Percentiles rank a stretch among this genome's conserved stretches.
Conservation (phyloP, 2,797 vertebrate genomes). For the Cossypha heuglini region DNA sequence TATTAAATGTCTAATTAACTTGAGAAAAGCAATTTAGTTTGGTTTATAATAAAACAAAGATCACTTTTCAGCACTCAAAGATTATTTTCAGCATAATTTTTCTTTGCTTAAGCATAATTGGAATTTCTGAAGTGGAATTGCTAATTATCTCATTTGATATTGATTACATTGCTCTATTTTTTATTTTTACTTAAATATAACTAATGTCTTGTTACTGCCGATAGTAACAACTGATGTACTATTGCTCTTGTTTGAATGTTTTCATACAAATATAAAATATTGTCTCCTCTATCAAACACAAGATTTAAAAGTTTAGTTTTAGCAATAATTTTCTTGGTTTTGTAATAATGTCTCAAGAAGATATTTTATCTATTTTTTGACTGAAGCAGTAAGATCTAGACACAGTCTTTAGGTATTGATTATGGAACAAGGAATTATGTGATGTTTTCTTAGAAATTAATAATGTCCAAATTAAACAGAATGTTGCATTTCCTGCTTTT, state of each 20-base stretch:
- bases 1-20: background rate
- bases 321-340: background rate
- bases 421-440: background rate
- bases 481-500: background rate
- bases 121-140: background rate
- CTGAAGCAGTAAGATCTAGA: background rate
- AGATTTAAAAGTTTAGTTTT: background rate
- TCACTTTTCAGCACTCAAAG: background rate
- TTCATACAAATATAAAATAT: background rate
- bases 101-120: background rate
- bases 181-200: background rate
- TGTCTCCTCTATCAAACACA: background rate
- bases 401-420: background rate
- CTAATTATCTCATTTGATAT: background rate
- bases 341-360: background rate
- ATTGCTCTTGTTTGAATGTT: background rate
- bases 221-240: background rate
- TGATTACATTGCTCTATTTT: background rate
- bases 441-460: background rate
- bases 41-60: background rate
- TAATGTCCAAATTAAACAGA: background rate
- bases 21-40: background rate
- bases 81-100: background rate
- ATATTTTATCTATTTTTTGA: background rate
- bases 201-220: background rate